These are phyloP conservation scores for Oreocharis arfaki DNA, from an alignment of 2,113 vertebrate species.

Conservation along the genomic window DNA sequence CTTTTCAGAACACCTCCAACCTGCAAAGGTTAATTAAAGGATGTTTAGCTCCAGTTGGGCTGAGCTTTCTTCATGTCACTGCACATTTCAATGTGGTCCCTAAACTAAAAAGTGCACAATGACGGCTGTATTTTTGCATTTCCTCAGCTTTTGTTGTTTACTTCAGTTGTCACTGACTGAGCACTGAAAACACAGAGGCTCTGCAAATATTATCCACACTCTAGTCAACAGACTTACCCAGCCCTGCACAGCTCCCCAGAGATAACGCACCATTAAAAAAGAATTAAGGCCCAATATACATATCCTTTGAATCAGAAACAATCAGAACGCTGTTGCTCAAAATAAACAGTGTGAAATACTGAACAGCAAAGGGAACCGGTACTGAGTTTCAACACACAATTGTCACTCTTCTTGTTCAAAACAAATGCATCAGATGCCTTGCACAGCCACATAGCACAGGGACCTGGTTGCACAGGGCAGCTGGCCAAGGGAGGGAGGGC, in stretches of 20 bases:
- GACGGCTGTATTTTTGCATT: neutral
- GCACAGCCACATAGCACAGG: neutral
- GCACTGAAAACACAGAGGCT: neutral
- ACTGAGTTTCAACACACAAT: neutral
- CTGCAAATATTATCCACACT: neutral
- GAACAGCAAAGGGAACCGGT: neutral
- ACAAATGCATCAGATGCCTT: neutral
- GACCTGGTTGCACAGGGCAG: neutral
- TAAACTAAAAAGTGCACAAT: neutral
- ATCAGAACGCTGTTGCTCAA: neutral
- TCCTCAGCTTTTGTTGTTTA: neutral
- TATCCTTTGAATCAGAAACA: neutral
- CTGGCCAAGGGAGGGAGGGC: neutral
- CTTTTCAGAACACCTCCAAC: slow-evolving; percentile 45
- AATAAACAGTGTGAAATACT: neutral
- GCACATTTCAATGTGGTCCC: slow-evolving; percentile 26
- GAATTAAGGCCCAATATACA: neutral
- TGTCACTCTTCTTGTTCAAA: neutral
- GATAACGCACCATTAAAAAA: neutral
- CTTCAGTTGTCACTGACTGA: neutral
- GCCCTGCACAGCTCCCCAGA: neutral
- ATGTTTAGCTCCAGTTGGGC: slow-evolving; percentile 40
- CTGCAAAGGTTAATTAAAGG: slow-evolving; percentile 52
- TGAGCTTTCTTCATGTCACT: slow-evolving; percentile 43
- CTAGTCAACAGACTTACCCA: neutral